Base-by-base conservation (phyloP, 2,113 vertebrate genomes). In the Etheostoma spectabile region DNA sequence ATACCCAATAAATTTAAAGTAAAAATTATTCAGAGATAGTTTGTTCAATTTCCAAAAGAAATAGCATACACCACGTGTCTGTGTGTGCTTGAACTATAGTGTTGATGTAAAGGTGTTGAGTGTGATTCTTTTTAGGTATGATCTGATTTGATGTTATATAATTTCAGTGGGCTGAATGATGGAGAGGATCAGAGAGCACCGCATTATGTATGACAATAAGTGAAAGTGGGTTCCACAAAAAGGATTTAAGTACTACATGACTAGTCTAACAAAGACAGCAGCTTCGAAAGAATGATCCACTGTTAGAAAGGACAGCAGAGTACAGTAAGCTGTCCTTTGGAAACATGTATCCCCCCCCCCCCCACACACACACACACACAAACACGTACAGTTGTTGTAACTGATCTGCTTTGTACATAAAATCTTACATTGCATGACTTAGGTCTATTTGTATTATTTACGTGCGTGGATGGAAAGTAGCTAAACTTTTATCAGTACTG, bases 191-290 rank as follows among this genome's bases (percentile, higher is more conserved):
- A 88, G 74, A 80, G 89, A 87, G 88, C 82, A 69, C 6, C 18
- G 51, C 68, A 82, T 85, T 91, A 80, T 88, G 89, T 89, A 86
- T 89, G 88, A 86, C 89, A 88, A 92, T 85, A 90, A 88, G 70
- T 81, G 88, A 92, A 93, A 90, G 92, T 93, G 91, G 91, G 88
- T 75, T 84, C 88, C 59, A 89, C 91, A 92, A 90, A 93, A 89
- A 76, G 76, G 79, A 91, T 92, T 86, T 89, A 92, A 91, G 92
- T 88, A 84, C 84, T 70, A 84, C 64, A 84, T 86, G 86, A 93
- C 80, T 83, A 80, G 88, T 85, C 76, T 63, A 87, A 90, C 75
- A 89, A 77, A 89, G 79, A 86, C 83, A 83, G 27, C 78, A 75
- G 86, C 82, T 86, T 68, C 80, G 78, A 89, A 87, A 88, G 85